Evolutionary conservation across 2,113 vertebrate species (phyloP).

Genomic region (Alligator sinensis): DNA sequence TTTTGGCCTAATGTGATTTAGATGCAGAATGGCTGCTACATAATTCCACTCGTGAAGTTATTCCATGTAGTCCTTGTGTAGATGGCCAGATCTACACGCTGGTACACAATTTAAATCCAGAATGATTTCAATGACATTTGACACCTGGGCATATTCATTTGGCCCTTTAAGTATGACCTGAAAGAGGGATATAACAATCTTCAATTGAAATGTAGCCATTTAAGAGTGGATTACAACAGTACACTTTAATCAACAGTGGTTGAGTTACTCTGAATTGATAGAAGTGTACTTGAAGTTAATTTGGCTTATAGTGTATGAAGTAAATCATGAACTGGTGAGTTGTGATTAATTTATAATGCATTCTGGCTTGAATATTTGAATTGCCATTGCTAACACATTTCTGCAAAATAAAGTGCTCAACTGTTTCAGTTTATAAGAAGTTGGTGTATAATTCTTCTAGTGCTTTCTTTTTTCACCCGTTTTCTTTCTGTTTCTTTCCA

Average conservation of each 20-base stretch:
- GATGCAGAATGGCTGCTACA: background rate
- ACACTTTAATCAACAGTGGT: background rate
- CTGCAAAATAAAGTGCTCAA: fast-evolving
- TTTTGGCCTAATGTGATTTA: background rate
- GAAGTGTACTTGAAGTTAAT: background rate
- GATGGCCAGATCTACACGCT: background rate
- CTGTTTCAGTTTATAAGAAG: background rate
- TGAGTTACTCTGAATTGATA: background rate
- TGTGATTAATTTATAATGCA: background rate
- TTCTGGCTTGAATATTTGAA: background rate
- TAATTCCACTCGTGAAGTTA: background rate
- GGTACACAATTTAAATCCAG: background rate
- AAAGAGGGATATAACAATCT: background rate
- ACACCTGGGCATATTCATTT: background rate
- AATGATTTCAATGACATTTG: background rate
- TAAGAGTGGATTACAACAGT: background rate
- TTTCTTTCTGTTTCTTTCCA: conserved; percentile 56
- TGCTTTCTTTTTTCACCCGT: background rate
- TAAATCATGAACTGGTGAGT: background rate
- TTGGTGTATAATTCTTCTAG: background rate
- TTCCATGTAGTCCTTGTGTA: background rate
- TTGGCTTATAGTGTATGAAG: background rate
- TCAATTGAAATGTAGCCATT: background rate
- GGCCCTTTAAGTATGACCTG: background rate
- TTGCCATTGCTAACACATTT: background rate